Evolutionary conservation across 2,888 invertebrate species (phyloP), one percentile per base, ranked within the genome.

Genomic region (Limnephilus lunatus): DNA sequence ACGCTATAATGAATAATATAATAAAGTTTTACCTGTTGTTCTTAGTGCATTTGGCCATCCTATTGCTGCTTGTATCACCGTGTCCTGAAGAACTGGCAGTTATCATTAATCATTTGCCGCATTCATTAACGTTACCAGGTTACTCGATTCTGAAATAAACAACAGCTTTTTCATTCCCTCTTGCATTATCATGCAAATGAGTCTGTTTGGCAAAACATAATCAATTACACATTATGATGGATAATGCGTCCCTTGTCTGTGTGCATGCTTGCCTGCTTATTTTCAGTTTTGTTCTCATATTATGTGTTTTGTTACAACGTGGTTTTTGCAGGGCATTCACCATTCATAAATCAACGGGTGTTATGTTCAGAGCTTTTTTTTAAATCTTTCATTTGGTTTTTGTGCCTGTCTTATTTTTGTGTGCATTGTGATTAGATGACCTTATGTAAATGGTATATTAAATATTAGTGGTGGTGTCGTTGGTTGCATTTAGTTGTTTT

Each of bases 181-280:
- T 44, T 68, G 25, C 7, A 68, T 82, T 82, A 15, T 32, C 31
- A 32, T 82, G 32, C 82, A 82, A 82, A 82, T 82, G 31, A 82
- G 32, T 31, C 31, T 30, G 4, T 82, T 82, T 31, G 82, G 30
- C 32, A 82, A 31, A 82, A 32, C 15, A 81, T 31, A 19, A 32
- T 82, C 32, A 82, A 82, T 82, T 82, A 82, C 44, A 44, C 12
- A 12, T 82, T 82, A 35, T 85, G 83, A 90, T 68, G 94, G 94
- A 94, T 94, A 94, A 94, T 95, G 95, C 95, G 95, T 95, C 95
- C 95, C 95, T 95, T 94, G 95, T 95, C 94, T 95, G 95, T 95
- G 95, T 95, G 96, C 95, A 95, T 96, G 96, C 95, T 95, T 95
- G 95, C 95, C 95, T 95, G 95, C 94, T 95, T 94, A 68, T 68